Base-by-base conservation (phyloP, 2,888 invertebrate genomes). In the Pterobdella sp. region DNA sequence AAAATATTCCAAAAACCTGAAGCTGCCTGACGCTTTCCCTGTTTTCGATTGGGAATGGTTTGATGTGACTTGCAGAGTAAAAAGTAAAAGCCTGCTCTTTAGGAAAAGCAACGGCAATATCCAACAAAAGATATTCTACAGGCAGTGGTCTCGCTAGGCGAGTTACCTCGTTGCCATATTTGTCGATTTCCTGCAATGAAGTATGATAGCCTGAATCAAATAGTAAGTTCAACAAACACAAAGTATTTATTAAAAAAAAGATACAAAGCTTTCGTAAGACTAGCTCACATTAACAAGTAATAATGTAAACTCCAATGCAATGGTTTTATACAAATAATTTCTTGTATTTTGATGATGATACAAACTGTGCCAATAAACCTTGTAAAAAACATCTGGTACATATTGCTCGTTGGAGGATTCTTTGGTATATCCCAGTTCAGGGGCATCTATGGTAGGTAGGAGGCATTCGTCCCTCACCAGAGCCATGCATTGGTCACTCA, bases 331-430 rank as follows among this genome's bases (percentile, higher is more conserved):
- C n/a, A n/a, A n/a, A n/a, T n/a, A n/a, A n/a, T n/a, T n/a, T n/a
- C n/a, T n/a, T n/a, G n/a, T n/a, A n/a, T n/a, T n/a, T n/a, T n/a
- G n/a, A n/a, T n/a, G n/a, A n/a, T n/a, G n/a, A n/a, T n/a, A n/a
- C n/a, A n/a, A n/a, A n/a, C n/a, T n/a, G n/a, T n/a, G n/a, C 60
- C 4, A 22, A 56, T 88, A 80, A 89, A 91, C 87, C 88, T 89
- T 96, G 85, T 93, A 98, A 86, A 93, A 97, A 78, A 99, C 96
- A 87, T 97, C 97, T 76, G 98, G 97, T 82, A 98, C 96, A 86
- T 94, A 98, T 86, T 95, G 95, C 81, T 90, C 89, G 82, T 92
- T 91, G 74, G 90, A 88, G 69, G 94, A 93, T 85, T 96, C 95
- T 77, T 92, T 89, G 76, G 96, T 90, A 86, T 94, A 97, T 74